A percentile compares a stretch with the other conserved stretches of the same genome.
Conservation (phyloP, 2,888 invertebrate genomes). For the Caenorhabditis sp. region DNA sequence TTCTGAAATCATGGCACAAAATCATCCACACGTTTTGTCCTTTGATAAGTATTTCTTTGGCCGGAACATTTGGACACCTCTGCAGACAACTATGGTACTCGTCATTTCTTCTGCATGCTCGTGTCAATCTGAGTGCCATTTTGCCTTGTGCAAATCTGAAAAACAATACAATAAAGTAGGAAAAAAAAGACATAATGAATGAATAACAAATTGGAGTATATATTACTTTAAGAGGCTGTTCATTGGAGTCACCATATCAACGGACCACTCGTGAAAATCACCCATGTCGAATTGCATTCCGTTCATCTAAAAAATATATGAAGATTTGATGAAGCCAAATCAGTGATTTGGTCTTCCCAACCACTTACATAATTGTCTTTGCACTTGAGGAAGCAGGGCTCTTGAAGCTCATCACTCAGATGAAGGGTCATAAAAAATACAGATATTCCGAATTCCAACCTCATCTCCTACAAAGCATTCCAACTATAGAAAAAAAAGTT, state of each 20-base stretch:
- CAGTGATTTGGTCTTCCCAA: neutral
- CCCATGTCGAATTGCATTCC: conserved; percentile 76
- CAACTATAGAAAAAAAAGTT: too few relatives aligned
- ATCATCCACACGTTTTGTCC: conserved; percentile 77
- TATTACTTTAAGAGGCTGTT: conserved; percentile 72
- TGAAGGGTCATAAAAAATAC: conserved; percentile 32
- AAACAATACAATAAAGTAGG: conserved; percentile 24
- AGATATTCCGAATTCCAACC: conserved; percentile 14
- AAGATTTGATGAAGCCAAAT: conserved; percentile 17
- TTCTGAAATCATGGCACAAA: conserved; percentile 74
- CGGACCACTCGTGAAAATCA: conserved; percentile 73
- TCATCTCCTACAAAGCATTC: too few relatives aligned
- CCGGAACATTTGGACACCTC: conserved; percentile 70
- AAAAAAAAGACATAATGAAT: conserved; percentile 14
- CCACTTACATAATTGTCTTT: conserved; percentile 80
- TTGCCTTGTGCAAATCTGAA: conserved; percentile 58
- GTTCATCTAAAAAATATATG: conserved; percentile 74
- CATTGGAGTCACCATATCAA: conserved; percentile 78
- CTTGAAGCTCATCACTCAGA: conserved; percentile 58
- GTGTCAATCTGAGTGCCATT: conserved; percentile 61
- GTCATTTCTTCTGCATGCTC: conserved; percentile 71
- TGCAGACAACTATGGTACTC: conserved; percentile 72
- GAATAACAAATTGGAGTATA: conserved; percentile 11
- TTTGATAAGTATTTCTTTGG: conserved; percentile 71
- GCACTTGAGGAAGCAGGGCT: conserved; percentile 77